Percentiles rank a stretch among this genome's conserved stretches.
Conservation (phyloP, 1,140 invertebrate genomes). For the Lepidostoma basale region DNA sequence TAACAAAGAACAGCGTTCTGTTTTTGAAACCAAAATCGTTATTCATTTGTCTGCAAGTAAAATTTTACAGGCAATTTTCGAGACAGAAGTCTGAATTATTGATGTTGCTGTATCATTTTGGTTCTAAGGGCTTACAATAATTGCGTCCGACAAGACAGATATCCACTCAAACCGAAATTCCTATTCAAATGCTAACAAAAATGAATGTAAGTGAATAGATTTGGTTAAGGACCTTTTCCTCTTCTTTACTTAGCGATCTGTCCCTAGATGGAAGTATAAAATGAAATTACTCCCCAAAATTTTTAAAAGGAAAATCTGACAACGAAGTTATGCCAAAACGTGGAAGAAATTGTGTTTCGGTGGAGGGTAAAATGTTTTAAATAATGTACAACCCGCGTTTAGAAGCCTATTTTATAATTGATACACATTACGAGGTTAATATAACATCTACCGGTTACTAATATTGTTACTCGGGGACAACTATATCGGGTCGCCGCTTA, state of each 20-base stretch:
- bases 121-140: neutral
- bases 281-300: slow-evolving; percentile 11
- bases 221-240: neutral
- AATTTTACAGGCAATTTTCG: neutral
- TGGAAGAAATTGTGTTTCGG: slow-evolving; percentile 10
- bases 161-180: too few relatives aligned
- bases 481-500: too few relatives aligned
- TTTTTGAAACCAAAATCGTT: too few relatives aligned
- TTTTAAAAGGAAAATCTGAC: slow-evolving; percentile 20
- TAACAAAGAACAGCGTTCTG: too few relatives aligned
- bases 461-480: too few relatives aligned
- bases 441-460: neutral
- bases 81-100: neutral
- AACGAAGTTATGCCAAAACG: slow-evolving; percentile 21
- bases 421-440: neutral
- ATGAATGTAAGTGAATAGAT: neutral
- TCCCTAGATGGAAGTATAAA: neutral
- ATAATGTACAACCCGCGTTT: neutral
- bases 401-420: neutral
- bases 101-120: neutral
- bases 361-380: neutral
- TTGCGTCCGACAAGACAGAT: too few relatives aligned
- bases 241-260: slow-evolving; percentile 1
- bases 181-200: neutral
- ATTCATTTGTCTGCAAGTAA: neutral